phyloP scores from a whole-genome alignment of 1,140 invertebrate species.

The Marisa cornuarietis region DNA sequence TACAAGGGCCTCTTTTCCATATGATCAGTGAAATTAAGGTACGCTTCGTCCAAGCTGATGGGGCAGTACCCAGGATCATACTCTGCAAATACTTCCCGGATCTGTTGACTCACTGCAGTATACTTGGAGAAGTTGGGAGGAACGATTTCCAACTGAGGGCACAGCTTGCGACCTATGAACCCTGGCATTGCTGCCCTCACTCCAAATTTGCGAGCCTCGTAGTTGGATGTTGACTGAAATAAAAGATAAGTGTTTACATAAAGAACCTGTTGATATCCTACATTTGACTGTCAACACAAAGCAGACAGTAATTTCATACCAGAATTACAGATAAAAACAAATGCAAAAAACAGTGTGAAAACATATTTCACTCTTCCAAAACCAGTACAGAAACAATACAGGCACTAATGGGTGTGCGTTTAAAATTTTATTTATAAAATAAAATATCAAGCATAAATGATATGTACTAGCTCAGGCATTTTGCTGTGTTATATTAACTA shows the following conservation, averaged over 20 bases:
- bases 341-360: not conserved
- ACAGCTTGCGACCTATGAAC: slow-evolving; percentile 76
- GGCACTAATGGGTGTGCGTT: too few species aligned
- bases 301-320: too few species aligned
- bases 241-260: slow-evolving; percentile 9
- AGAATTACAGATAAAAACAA: not conserved
- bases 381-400: not conserved
- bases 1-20: slow-evolving; percentile 54
- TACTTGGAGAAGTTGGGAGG: slow-evolving; percentile 73
- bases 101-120: slow-evolving; percentile 65
- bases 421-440: too few species aligned
- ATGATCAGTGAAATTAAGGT: slow-evolving; percentile 73
- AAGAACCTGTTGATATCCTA: too few species aligned
- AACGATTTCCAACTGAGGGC: slow-evolving; percentile 73
- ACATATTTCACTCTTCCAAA: not conserved
- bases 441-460: too few species aligned
- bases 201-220: slow-evolving; percentile 73
- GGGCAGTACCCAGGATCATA: slow-evolving; percentile 72
- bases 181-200: slow-evolving; percentile 79
- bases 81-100: slow-evolving; percentile 67
- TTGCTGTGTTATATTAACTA: too few species aligned
- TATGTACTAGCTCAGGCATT: too few species aligned
- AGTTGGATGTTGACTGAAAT: slow-evolving; percentile 75
- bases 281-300: too few species aligned
- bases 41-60: slow-evolving; percentile 76